phyloP scores from a whole-genome alignment of 2,113 vertebrate species.

The human (Homo sapiens) region DNA sequence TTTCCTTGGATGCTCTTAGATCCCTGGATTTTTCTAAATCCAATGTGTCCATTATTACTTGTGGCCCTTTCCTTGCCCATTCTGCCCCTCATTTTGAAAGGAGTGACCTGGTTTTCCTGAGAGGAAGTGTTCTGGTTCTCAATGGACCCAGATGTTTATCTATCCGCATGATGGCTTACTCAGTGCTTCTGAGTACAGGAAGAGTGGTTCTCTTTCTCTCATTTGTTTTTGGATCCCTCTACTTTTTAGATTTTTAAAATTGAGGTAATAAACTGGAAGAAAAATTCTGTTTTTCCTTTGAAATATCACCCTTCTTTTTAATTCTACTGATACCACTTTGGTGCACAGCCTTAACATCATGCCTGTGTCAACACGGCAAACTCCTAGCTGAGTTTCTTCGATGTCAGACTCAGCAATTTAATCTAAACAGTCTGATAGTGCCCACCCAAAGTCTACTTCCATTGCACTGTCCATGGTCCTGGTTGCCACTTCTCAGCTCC shows the following conservation, averaged over 20 bases:
- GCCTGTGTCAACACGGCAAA: not conserved
- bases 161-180: not conserved
- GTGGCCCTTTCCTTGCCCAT: too few species aligned
- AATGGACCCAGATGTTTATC: not conserved
- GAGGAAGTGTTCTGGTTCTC: not conserved
- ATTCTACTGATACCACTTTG: not conserved
- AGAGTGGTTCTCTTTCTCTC: not conserved
- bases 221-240: not conserved
- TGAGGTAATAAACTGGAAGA: not conserved
- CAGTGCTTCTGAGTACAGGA: not conserved
- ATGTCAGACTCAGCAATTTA: not conserved
- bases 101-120: not conserved
- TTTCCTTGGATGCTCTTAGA: not conserved
- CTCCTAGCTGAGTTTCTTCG: not conserved
- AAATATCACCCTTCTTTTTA: not conserved
- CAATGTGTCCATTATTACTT: not conserved
- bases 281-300: not conserved
- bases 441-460: not conserved
- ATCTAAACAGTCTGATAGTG: not conserved
- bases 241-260: not conserved
- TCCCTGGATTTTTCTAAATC: not conserved
- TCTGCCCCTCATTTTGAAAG: not conserved
- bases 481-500: not conserved
- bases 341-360: not conserved
- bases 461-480: not conserved